Percentiles rank a stretch among this genome's conserved stretches.
Evolutionary conservation across 2,888 invertebrate species (phyloP).

Genomic region (Tuberolachnus salignus): DNA sequence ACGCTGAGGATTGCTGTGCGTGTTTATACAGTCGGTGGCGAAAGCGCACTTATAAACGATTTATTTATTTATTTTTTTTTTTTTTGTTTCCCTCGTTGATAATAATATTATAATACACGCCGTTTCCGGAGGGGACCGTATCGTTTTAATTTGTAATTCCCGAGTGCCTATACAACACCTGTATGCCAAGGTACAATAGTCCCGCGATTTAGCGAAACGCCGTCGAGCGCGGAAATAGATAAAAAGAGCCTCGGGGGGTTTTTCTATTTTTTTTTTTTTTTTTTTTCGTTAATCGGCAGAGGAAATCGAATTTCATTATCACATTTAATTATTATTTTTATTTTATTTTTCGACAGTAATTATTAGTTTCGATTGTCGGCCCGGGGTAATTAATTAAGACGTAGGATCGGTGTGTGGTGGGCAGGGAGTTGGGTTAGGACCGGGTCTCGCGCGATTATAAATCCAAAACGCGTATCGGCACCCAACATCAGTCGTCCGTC

Average conservation of each 20-base stretch:
- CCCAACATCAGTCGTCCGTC: constrained; percentile 6
- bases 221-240: too few species aligned
- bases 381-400: neutral
- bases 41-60: constrained; percentile 4
- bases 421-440: neutral
- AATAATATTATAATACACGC: neutral
- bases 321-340: neutral
- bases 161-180: neutral
- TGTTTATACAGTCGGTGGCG: neutral
- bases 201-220: too few species aligned
- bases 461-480: neutral
- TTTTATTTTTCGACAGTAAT: too few species aligned
- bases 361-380: too few species aligned
- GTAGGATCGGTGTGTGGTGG: neutral
- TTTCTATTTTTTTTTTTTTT: too few species aligned
- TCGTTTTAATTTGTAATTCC: neutral
- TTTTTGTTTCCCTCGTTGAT: constrained; percentile 6
- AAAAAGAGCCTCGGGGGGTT: too few species aligned
- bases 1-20: neutral
- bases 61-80: too few species aligned
- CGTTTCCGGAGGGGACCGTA: constrained; percentile 16
- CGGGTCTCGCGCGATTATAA: too few species aligned
- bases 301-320: neutral
- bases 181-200: neutral
- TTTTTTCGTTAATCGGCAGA: neutral